Evolutionary conservation across 30 jellyfish, hydroid and myxozoan species (phyloP), one percentile per base, ranked within the genome.

Genomic region (Hydractinia echinata): DNA sequence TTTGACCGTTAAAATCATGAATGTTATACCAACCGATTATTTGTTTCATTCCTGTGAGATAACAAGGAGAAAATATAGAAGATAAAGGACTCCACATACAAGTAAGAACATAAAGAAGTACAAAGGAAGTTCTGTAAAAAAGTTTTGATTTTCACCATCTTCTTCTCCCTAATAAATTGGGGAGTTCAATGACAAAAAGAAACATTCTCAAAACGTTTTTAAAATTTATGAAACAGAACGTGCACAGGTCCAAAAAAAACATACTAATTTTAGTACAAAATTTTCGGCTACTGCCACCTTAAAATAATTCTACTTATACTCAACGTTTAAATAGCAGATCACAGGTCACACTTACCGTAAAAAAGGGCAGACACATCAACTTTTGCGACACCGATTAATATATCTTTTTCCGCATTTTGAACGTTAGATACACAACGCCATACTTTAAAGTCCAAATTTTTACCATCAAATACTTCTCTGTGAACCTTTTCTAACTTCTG

Each of bases 21-120:
- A 91, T 82, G 66, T 91, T 91, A 83, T 91, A 91, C 97, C 97
- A 91, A 60, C 97, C 97, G 52, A 66, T 66, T 61, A 91, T 79
- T 69, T 79, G 91, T 6, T 84, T 87, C 79, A 91, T 76, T 30
- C 87, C 87, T 80, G 67, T n/a, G 55, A 13, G 51, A 20, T 5
- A 13, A 13, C n/a, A 13, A 20, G 21, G 1, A 67, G 50, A 13
- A 67, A 15, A 21, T 48, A 67, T 67, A 68, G 50, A 68, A 11
- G 3, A 30, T 68, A 15, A 68, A 68, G n/a, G 44, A 30, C 44
- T 30, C 44, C 44, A 30, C 44, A 58, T 16, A 58, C 69, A 1
- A 13, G 19, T 16, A 30, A 30, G 44, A 30, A 30, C 44, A 30
- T 30, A 30, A 30, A 30, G 44, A 30, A 30, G 44, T 30, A 30